These are phyloP conservation scores for Drosophila micromelanica DNA, from an alignment of 1,140 invertebrate genomes.

Conservation along the genomic window DNA sequence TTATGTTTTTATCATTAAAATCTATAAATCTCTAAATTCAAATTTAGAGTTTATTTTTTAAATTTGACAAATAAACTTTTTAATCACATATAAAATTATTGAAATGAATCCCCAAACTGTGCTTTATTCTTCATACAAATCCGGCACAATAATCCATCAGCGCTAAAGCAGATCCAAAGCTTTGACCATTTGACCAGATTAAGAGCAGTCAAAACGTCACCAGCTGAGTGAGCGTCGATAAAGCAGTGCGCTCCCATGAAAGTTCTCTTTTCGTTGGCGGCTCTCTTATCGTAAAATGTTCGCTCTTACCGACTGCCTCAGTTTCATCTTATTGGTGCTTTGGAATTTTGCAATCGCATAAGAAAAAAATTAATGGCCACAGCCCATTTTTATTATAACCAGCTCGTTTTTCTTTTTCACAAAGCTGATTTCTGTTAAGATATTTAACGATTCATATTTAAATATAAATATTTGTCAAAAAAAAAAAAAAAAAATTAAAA, in stretches of 20 bases:
- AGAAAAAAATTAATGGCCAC: conserved; percentile 25
- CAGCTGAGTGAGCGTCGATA: conserved; percentile 29
- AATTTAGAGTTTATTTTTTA: background rate
- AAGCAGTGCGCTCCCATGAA: conserved; percentile 38
- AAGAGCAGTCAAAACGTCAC: background rate
- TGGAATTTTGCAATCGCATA: background rate
- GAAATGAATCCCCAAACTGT: conserved; percentile 22
- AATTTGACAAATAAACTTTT: background rate
- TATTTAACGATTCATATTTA: no score
- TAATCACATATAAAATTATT: background rate
- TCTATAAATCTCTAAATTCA: background rate
- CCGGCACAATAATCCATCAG: background rate
- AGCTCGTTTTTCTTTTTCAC: background rate
- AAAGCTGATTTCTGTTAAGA: background rate
- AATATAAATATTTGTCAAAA: no score
- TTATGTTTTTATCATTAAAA: background rate
- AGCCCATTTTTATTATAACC: conserved; percentile 27
- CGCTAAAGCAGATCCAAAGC: background rate
- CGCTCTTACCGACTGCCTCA: conserved; percentile 6
- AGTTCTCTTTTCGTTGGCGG: conserved; percentile 16
- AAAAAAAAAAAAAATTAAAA: no score
- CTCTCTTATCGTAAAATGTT: conserved; percentile 1
- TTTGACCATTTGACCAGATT: conserved; percentile 8
- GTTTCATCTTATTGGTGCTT: conserved; percentile 51
- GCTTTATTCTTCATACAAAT: conserved; percentile 12